Conservation (phyloP, 2,797 vertebrate genomes). For the Pipistrellus nathusii region DNA sequence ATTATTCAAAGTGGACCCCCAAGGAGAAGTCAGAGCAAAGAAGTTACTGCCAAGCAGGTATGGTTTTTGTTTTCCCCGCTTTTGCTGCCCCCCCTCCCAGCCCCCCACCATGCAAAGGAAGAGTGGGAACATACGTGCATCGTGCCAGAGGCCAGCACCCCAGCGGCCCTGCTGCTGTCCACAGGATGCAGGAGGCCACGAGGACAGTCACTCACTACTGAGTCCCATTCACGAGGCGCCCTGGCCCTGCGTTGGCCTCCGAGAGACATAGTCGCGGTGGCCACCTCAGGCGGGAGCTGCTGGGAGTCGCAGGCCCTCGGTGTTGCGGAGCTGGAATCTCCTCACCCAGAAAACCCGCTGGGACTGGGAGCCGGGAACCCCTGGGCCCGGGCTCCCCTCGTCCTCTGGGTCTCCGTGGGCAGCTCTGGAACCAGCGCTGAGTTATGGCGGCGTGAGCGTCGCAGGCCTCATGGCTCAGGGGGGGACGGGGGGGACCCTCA, state of each 20-base stretch:
- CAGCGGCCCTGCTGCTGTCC: neutral
- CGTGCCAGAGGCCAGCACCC: neutral
- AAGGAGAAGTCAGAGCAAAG: constrained; percentile 24
- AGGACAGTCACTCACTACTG: neutral
- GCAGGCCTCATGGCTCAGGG: neutral
- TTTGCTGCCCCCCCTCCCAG: too few relatives aligned
- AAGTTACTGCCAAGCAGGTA: constrained; percentile 67
- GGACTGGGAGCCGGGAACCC: neutral
- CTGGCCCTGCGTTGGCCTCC: neutral
- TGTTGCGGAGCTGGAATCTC: neutral
- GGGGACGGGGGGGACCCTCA: neutral
- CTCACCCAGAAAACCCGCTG: neutral
- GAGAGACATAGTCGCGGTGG: neutral
- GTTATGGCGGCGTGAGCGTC: neutral
- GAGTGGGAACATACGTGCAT: neutral
- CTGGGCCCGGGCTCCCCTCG: neutral
- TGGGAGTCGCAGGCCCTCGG: neutral
- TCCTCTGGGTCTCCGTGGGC: neutral
- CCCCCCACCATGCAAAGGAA: neutral
- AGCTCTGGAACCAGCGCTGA: neutral
- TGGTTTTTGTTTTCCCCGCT: neutral
- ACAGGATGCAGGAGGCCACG: neutral
- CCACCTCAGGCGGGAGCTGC: neutral
- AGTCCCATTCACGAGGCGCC: neutral
- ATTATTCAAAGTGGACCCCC: constrained; percentile 23